phyloP scores from a whole-genome alignment of 2,888 invertebrate genomes.

The Amphipoea oculea region DNA sequence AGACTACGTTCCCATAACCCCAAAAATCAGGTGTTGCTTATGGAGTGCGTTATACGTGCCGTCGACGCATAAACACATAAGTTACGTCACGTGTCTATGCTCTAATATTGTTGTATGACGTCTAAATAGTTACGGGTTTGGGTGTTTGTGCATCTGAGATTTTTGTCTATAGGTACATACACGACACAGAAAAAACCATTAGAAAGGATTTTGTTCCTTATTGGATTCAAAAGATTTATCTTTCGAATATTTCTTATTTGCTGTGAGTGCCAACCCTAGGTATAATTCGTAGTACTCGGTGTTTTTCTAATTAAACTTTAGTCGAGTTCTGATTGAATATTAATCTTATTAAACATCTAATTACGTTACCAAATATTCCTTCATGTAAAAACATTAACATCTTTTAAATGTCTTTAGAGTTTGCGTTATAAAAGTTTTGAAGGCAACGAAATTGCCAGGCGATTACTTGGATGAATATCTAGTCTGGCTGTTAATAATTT shows the following conservation, averaged over 20 bases:
- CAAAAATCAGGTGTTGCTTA: no score
- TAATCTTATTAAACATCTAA: constrained; percentile 47
- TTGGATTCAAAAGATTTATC: not conserved
- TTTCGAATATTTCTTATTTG: not conserved
- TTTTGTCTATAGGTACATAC: no score
- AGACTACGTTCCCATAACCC: no score
- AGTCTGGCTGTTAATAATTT: not conserved
- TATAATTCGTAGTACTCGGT: constrained; percentile 24
- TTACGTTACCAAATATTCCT: constrained; percentile 33
- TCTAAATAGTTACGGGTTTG: no score
- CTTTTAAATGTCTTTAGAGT: not conserved
- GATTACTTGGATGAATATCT: not conserved
- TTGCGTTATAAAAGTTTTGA: not conserved
- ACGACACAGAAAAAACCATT: not conserved
- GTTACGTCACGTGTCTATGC: no score
- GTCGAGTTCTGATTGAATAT: constrained; percentile 46
- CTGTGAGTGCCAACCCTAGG: constrained; percentile 33
- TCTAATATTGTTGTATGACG: no score
- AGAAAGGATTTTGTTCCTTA: not conserved
- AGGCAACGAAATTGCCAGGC: not conserved
- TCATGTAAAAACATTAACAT: constrained; percentile 14
- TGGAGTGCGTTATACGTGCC: no score
- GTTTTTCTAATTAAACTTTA: constrained; percentile 53
- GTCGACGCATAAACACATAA: no score
- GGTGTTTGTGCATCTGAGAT: no score